Conservation (phyloP, 92 coral and sea anemone species). For the Diadumene lineata region DNA sequence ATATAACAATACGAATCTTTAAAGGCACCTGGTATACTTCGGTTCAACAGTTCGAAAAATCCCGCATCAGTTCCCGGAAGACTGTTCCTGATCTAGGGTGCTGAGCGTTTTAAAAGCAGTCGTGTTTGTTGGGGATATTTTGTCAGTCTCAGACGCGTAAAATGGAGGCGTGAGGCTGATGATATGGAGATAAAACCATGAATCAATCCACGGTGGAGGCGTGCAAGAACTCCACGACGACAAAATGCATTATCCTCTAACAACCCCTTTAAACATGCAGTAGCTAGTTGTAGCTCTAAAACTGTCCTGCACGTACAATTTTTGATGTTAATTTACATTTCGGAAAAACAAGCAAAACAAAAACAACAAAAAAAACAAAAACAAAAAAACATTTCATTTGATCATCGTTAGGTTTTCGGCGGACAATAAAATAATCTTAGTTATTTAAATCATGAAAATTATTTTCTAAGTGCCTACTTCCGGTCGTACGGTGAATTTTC, state of each 20-base stretch:
- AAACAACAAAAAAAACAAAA: background rate
- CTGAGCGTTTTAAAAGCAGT: background rate
- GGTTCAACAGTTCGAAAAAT: slow-evolving; percentile 36
- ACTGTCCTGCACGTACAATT: too few species aligned
- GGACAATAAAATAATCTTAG: background rate
- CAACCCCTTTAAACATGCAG: background rate
- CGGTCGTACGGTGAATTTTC: slow-evolving; percentile 12
- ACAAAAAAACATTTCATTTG: background rate
- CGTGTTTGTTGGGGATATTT: background rate
- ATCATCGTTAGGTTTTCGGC: background rate
- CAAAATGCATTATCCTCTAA: background rate
- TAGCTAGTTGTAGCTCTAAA: too few species aligned
- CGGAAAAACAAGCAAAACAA: too few species aligned
- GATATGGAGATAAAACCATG: slow-evolving; percentile 29
- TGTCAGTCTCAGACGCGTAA: slow-evolving; percentile 6
- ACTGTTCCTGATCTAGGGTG: background rate
- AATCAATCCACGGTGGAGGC: slow-evolving; percentile 27
- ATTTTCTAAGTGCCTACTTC: slow-evolving; percentile 15
- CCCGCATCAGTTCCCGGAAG: slow-evolving; percentile 34
- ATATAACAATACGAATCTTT: slow-evolving; percentile 30
- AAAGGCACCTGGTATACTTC: slow-evolving; percentile 4
- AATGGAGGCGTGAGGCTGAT: slow-evolving; percentile 34
- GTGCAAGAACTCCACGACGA: slow-evolving; percentile 8
- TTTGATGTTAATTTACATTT: too few species aligned
- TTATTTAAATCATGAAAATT: slow-evolving; percentile 6